Evolutionary conservation across 2,113 vertebrate genomes (phyloP).

Genomic region (Callipepla squamata): DNA sequence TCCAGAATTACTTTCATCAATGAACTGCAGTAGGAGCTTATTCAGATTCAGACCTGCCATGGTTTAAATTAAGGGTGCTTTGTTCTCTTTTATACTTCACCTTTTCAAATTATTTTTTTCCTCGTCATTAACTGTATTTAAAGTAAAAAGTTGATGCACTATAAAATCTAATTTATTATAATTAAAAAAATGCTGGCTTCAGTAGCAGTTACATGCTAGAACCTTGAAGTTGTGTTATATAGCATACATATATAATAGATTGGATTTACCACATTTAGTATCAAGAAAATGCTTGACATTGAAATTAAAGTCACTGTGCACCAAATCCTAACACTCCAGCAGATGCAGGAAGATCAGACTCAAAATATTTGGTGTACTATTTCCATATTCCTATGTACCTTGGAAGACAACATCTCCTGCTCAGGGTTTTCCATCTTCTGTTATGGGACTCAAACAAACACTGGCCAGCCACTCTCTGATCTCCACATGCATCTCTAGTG

Average conservation of each 20-base stretch:
- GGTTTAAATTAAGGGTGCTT: background rate
- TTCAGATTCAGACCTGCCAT: background rate
- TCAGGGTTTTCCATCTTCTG: background rate
- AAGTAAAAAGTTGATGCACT: background rate
- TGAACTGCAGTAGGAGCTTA: background rate
- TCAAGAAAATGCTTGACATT: background rate
- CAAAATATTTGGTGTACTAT: background rate
- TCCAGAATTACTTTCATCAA: background rate
- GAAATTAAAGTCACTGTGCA: background rate
- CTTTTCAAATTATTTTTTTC: background rate
- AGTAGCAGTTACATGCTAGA: background rate
- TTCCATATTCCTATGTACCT: background rate
- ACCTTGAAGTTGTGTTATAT: background rate
- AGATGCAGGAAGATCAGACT: background rate
- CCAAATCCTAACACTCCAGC: background rate
- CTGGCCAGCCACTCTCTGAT: constrained; percentile 13
- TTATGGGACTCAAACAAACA: background rate
- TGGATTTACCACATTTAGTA: background rate
- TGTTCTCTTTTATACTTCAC: background rate
- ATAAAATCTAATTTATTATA: background rate
- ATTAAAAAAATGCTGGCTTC: background rate
- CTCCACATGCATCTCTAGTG: background rate
- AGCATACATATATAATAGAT: background rate
- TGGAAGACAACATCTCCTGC: background rate
- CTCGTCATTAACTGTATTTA: background rate